Percentiles rank a stretch among this genome's conserved stretches.
These are phyloP conservation scores for Drosophila athabasca DNA, from an alignment of 1,140 invertebrate genomes.

Conservation along the genomic window DNA sequence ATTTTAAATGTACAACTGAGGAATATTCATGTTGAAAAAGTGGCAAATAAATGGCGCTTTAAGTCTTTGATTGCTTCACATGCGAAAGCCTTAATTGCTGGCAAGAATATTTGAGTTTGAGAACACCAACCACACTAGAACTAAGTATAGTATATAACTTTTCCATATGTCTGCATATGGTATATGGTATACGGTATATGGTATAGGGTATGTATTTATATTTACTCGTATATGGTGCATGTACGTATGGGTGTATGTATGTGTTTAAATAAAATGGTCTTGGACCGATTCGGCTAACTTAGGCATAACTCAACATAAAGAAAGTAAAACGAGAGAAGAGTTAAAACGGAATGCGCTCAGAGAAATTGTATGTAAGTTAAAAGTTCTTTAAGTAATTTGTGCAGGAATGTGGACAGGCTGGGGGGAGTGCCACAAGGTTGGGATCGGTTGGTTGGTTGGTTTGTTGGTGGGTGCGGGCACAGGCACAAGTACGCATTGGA, in stretches of 20 bases:
- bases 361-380: slow-evolving; percentile 37
- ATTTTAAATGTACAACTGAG: slow-evolving; percentile 61
- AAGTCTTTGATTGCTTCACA: slow-evolving; percentile 74
- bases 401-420: slow-evolving; percentile 72
- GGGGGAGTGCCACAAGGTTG: slow-evolving; percentile 54
- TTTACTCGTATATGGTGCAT: slow-evolving; percentile 12
- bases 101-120: slow-evolving; percentile 75
- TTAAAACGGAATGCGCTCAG: slow-evolving; percentile 63
- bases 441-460: slow-evolving; percentile 28
- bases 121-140: slow-evolving; percentile 53
- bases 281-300: slow-evolving; percentile 55
- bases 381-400: slow-evolving; percentile 73
- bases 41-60: slow-evolving; percentile 77
- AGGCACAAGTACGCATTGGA: slow-evolving; percentile 23
- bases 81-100: slow-evolving; percentile 53
- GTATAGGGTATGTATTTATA: slow-evolving; percentile 1
- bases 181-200: not conserved
- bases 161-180: slow-evolving; percentile 9
- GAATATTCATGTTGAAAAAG: slow-evolving; percentile 57
- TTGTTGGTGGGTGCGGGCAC: slow-evolving; percentile 44
- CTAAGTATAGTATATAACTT: slow-evolving; percentile 38
- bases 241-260: slow-evolving; percentile 10
- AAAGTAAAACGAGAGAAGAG: slow-evolving; percentile 30
- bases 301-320: slow-evolving; percentile 48
- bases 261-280: slow-evolving; percentile 61